phyloP scores from a whole-genome alignment of 2,113 vertebrate genomes.

The Morone saxatilis region DNA sequence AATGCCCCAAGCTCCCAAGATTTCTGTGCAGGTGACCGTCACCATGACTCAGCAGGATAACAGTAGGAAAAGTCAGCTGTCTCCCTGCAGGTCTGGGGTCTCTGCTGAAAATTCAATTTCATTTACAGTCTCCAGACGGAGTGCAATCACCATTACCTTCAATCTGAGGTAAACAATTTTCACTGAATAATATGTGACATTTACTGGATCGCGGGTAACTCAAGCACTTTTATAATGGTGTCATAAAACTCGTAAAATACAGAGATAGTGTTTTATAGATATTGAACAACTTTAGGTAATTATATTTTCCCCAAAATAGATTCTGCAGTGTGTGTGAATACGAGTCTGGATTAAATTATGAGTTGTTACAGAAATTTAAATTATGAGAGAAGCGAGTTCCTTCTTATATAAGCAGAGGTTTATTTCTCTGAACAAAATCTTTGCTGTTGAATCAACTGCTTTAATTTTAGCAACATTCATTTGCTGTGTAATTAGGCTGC shows the following conservation, averaged over 20 bases:
- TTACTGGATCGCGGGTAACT: constrained; percentile 7
- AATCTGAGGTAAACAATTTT: not conserved
- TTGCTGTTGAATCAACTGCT: constrained; percentile 12
- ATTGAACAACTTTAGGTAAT: constrained; percentile 20
- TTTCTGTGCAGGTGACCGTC: too few species aligned
- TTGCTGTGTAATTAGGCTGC: constrained; percentile 22
- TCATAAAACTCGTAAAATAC: constrained; percentile 38
- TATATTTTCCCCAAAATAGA: constrained; percentile 8
- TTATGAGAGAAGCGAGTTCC: not conserved
- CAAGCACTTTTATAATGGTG: not conserved
- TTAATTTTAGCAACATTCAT: not conserved
- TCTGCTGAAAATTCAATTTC: constrained; percentile 25
- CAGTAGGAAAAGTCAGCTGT: too few species aligned
- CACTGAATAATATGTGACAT: not conserved
- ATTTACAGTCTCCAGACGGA: not conserved
- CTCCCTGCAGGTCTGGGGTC: not conserved
- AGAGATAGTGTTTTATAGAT: constrained; percentile 31
- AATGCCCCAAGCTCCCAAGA: too few species aligned
- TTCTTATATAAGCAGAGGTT: not conserved
- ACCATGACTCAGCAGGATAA: too few species aligned
- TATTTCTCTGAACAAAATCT: not conserved
- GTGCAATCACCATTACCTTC: not conserved
- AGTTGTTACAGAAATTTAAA: constrained; percentile 3
- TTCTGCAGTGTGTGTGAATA: not conserved
- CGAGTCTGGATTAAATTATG: constrained; percentile 27